A percentile compares a stretch with the other conserved stretches of the same genome.
Conservation (phyloP, 2,888 invertebrate genomes). For the Scaptomyza parva region DNA sequence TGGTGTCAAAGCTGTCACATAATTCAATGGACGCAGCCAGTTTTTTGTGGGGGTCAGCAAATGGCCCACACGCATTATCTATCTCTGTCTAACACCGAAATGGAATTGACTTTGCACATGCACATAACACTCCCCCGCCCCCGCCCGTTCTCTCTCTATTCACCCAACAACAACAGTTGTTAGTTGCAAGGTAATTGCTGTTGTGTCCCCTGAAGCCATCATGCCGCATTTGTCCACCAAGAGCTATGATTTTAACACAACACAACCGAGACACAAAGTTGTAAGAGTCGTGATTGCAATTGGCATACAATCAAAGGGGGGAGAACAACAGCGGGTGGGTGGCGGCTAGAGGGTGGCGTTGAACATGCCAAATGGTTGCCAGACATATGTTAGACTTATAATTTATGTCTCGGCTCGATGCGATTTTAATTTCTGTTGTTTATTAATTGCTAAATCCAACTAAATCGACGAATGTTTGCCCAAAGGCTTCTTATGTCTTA, state of each 20-base stretch:
- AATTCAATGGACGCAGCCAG: slow-evolving; percentile 62
- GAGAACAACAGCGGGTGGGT: neutral
- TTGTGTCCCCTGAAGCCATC: slow-evolving; percentile 76
- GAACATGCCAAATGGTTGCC: slow-evolving; percentile 30
- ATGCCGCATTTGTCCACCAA: slow-evolving; percentile 79
- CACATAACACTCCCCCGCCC: neutral
- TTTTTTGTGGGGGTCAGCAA: slow-evolving; percentile 74
- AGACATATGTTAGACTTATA: slow-evolving; percentile 78
- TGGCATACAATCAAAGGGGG: slow-evolving; percentile 55
- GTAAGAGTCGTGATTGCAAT: slow-evolving; percentile 76
- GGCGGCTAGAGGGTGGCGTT: slow-evolving; percentile 9
- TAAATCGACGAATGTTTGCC: slow-evolving; percentile 57
- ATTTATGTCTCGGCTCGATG: slow-evolving; percentile 65
- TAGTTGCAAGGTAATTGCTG: slow-evolving; percentile 69
- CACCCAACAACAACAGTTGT: slow-evolving; percentile 13
- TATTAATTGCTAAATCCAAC: slow-evolving; percentile 69
- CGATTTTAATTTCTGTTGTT: slow-evolving; percentile 62
- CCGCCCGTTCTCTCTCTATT: no score
- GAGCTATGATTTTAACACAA: slow-evolving; percentile 70
- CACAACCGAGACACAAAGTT: slow-evolving; percentile 28
- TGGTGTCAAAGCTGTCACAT: slow-evolving; percentile 81
- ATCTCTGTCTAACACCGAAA: slow-evolving; percentile 31
- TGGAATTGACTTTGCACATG: slow-evolving; percentile 21
- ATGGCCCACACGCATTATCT: slow-evolving; percentile 74
- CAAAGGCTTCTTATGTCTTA: no score